Evolutionary conservation across 2,113 vertebrate genomes (phyloP), one percentile per base, ranked within the genome.

Genomic region (Macaca fascicularis): DNA sequence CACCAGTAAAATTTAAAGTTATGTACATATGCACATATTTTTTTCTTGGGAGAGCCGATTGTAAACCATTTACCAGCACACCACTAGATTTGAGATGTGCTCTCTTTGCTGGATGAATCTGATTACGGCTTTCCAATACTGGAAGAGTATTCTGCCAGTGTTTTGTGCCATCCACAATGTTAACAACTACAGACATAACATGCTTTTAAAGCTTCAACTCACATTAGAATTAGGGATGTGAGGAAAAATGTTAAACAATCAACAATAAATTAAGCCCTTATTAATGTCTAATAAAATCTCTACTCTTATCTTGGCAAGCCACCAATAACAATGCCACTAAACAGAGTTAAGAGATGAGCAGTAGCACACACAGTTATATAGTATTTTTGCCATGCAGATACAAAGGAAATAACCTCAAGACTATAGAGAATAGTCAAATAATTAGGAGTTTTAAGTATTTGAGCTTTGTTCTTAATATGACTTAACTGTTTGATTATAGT

Each of bases 121-220:
- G 50, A 57, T 74, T 4, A 43, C 20, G 30, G 55, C 57, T 86
- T 92, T 69, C 6, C 17, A 52, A 20, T 4, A 32, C 38, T 38
- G 4, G 25, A 48, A 85, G 38, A 38, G 9, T 70, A 48, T 70
- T 19, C 5, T 9, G 5, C 48, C 57, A 8, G 1, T 83, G 43
- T 61, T 59, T 38, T 69, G 64, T 67, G 45, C 43, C 20, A 10
- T 32, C 93, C 43, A 70, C 69, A 38, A 40, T 1, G 13, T 5
- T 5, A 22, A 50, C 27, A 38, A 40, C n/a, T 75, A 30, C 0
- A 35, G 35, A 52, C 17, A 14, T 35, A 23, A 43, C 23, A 52
- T 6, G 61, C 10, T 78, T 93, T 43, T 35, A 93, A 93, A 38
- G 32, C 14, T 96, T 79, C 30, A 74, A 74, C 43, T 97, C 83